A percentile compares a stretch with the other conserved stretches of the same genome.
Conservation (phyloP, 1,140 invertebrate genomes). For the Monomorium pharaonis region DNA sequence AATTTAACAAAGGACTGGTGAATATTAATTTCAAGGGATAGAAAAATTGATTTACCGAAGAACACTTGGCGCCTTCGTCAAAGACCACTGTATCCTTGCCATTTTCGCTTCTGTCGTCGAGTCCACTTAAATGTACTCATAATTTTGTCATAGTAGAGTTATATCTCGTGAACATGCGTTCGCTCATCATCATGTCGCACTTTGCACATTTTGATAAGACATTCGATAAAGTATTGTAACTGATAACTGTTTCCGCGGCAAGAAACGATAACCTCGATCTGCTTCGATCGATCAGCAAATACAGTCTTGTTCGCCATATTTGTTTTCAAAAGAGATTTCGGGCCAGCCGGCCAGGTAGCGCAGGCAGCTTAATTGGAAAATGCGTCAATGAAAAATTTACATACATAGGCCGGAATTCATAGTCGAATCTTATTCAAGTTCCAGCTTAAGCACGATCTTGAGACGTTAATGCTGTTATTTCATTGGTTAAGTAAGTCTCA, state of each 20-base stretch:
- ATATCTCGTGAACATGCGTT: not conserved
- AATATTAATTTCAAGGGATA: not conserved
- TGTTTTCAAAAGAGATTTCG: not conserved
- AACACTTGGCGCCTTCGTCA: constrained; percentile 66
- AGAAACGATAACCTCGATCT: constrained; percentile 35
- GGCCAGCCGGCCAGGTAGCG: no score
- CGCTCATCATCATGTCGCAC: not conserved
- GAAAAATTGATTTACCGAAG: constrained; percentile 66
- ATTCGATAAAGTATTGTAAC: not conserved
- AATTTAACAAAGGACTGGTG: not conserved
- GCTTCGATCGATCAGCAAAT: constrained; percentile 13
- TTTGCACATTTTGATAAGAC: not conserved
- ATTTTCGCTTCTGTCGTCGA: constrained; percentile 58
- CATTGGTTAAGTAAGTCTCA: no score
- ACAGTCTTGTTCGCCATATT: not conserved
- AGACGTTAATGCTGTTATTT: no score
- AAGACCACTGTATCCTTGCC: constrained; percentile 75
- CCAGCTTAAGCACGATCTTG: no score
- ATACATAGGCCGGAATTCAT: no score
- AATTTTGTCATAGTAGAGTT: not conserved
- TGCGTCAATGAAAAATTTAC: not conserved
- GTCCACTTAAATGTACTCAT: constrained; percentile 5
- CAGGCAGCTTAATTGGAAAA: not conserved
- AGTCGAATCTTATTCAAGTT: no score
- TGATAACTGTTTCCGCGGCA: not conserved